phyloP scores from a whole-genome alignment of 1,140 invertebrate genomes.

The Drosophila tropicalis region DNA sequence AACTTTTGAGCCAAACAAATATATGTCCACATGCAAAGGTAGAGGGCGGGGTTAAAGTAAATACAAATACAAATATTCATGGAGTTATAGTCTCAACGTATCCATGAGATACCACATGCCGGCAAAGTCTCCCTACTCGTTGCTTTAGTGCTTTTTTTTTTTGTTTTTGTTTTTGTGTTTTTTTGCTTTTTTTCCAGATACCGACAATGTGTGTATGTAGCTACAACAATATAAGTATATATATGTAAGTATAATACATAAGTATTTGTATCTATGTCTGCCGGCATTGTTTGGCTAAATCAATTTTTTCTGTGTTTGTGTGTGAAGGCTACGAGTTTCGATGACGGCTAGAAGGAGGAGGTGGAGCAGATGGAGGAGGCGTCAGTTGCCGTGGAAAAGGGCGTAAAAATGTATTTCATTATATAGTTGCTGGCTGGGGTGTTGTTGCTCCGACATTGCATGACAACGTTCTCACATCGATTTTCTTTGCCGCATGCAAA shows the following conservation, averaged over 20 bases:
- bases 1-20: constrained; percentile 34
- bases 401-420: constrained; percentile 43
- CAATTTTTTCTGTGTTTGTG: constrained; percentile 65
- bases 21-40: constrained; percentile 23
- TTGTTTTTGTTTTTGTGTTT: too few relatives aligned
- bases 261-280: constrained; percentile 38
- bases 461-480: constrained; percentile 67
- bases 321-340: constrained; percentile 23
- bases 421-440: constrained; percentile 15
- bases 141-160: background rate
- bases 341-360: background rate
- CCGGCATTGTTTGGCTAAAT: constrained; percentile 68
- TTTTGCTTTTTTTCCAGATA: constrained; percentile 7
- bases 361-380: constrained; percentile 2
- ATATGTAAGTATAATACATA: constrained; percentile 17
- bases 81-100: constrained; percentile 42
- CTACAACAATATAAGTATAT: constrained; percentile 6
- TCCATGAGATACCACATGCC: constrained; percentile 60
- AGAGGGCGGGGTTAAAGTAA: constrained; percentile 21
- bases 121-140: constrained; percentile 7
- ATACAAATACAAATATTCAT: constrained; percentile 26
- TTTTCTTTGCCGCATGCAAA: constrained; percentile 53
- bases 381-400: constrained; percentile 12
- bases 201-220: constrained; percentile 19
- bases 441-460: constrained; percentile 46